Conservation (phyloP, 64 coral and sea anemone genomes). For the Platygyra sinensis region DNA sequence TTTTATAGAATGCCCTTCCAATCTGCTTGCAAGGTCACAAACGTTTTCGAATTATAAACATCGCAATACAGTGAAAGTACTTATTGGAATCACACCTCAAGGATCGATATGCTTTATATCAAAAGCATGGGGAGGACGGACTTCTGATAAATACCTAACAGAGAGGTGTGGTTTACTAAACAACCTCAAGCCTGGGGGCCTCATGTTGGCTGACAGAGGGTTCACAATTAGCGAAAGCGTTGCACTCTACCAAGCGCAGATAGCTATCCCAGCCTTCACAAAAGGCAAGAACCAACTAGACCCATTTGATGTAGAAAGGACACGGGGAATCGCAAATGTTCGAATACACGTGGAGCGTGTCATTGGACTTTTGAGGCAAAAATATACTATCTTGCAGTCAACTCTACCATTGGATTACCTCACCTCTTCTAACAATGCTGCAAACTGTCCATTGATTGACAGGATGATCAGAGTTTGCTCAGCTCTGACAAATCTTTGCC, state of each 20-base stretch:
- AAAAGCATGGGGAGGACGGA: no score
- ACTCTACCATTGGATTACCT: constrained; percentile 5
- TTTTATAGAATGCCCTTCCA: neutral
- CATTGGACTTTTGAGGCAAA: no score
- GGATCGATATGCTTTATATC: no score
- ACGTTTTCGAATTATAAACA: neutral
- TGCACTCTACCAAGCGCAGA: neutral
- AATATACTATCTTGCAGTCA: constrained; percentile 24
- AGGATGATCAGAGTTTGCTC: constrained; percentile 31
- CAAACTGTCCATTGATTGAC: constrained; percentile 35
- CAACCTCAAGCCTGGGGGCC: constrained; percentile 23
- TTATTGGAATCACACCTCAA: no score
- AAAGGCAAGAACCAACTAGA: constrained; percentile 22
- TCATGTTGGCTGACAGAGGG: constrained; percentile 21
- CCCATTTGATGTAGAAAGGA: neutral
- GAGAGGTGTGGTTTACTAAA: constrained; percentile 20
- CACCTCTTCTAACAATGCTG: constrained; percentile 22
- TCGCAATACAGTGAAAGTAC: no score
- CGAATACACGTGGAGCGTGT: constrained; percentile 4
- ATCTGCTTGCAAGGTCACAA: constrained; percentile 4
- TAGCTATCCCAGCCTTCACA: constrained; percentile 29
- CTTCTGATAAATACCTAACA: no score
- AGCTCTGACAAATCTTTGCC: constrained; percentile 26
- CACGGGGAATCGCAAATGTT: neutral
- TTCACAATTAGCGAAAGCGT: constrained; percentile 24